These are phyloP conservation scores for Coelinius sp. DNA, from an alignment of 2,888 invertebrate genomes.

Conservation along the genomic window DNA sequence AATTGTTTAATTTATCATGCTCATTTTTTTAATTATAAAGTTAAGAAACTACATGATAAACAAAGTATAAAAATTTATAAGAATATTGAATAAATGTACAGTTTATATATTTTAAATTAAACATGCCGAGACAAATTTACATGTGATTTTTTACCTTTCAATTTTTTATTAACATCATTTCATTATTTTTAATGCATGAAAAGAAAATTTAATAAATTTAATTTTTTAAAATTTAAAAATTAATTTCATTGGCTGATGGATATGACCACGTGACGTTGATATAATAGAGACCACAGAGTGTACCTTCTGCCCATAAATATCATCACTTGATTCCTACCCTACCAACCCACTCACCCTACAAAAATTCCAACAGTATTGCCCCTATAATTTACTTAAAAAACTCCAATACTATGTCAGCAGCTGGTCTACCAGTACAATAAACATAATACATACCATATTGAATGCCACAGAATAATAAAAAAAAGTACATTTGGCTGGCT, in stretches of 20 bases:
- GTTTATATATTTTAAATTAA: conserved; percentile 72
- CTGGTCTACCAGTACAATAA: neutral
- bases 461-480: neutral
- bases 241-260: no score
- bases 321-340: neutral
- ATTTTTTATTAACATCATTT: neutral
- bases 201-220: no score
- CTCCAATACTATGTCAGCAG: neutral
- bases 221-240: no score
- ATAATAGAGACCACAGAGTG: no score
- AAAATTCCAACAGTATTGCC: neutral
- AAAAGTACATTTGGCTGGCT: neutral
- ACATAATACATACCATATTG: neutral
- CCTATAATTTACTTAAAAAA: neutral
- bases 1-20: conserved; percentile 66
- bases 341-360: neutral
- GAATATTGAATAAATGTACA: conserved; percentile 69
- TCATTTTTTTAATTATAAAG: conserved; percentile 61
- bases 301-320: neutral
- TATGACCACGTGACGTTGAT: no score
- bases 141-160: conserved; percentile 11
- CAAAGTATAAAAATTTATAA: conserved; percentile 55
- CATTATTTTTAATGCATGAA: no score
- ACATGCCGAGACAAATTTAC: conserved; percentile 50
- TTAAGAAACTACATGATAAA: conserved; percentile 47